Evolutionary conservation across 1,140 invertebrate genomes (phyloP), one percentile per base, ranked within the genome.

Genomic region (Drosophila tropicalis): DNA sequence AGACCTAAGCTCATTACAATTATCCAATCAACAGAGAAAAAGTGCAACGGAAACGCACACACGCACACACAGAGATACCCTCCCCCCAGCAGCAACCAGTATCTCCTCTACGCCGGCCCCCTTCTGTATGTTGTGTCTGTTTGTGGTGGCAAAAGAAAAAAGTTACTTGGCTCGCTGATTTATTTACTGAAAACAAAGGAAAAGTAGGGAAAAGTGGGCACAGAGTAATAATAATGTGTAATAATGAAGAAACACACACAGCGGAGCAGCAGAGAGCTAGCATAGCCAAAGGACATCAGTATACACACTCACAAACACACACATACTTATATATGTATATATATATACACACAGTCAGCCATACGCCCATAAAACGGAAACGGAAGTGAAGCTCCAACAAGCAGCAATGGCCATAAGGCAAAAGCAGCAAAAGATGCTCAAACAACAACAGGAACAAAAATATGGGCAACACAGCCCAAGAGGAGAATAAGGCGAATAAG

Each of bases 161-260:
- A 87, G 84, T 87, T 89, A 89, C 80, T 89, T 80, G 70, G 80
- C 70, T 63, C 73, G 80, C 73, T 89, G 84, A 87, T 87, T 87
- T 87, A 87, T 87, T 87, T 89, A 87, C 83, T 87, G 70, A 83
- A 89, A 87, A 87, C 83, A 89, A 81, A 81, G 74, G 70, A 67
- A 73, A 60, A 62, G 36, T 57, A 75, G 67, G 63, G 70, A 78
- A 51, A 62, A 75, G 61, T 63, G 47, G 58, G 56, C 56, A 56
- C 29, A 72, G 62, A 66, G 66, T 85, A 84, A 86, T 83, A 87
- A 87, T 86, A 86, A 86, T 87, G 85, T 72, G 70, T 83, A 86
- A 86, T 86, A 86, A 86, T 83, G 70, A 86, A 81, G 75, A 76
- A 65, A 51, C 44, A 51, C 17, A 22, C 17, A 51, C 36, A 39